A percentile compares a stretch with the other conserved stretches of the same genome.
Evolutionary conservation across 2,113 vertebrate species (phyloP).

Genomic region (Cryptomyrus ogoouensis): DNA sequence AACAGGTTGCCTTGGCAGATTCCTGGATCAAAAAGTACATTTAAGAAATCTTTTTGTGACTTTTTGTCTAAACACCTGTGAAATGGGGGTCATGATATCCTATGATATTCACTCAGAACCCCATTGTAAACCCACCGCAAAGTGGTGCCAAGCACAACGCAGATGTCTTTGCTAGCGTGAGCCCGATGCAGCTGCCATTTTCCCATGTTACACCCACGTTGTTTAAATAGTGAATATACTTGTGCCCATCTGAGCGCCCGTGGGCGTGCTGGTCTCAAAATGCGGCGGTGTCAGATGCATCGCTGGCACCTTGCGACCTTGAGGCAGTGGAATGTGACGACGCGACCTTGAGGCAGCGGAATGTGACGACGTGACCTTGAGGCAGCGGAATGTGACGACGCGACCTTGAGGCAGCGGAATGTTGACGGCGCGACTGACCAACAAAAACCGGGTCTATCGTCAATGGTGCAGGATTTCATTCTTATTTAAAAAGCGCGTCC

Average conservation of each 20-base stretch:
- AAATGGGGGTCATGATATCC: not conserved
- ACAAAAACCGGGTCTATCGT: too few species aligned
- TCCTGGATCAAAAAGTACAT: not conserved
- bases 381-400: too few species aligned
- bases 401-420: too few species aligned
- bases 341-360: too few species aligned
- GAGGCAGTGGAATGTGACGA: not conserved
- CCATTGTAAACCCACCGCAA: not conserved
- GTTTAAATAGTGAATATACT: not conserved
- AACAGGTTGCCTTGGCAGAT: not conserved
- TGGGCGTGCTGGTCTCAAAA: not conserved
- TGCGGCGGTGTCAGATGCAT: not conserved
- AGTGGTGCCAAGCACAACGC: not conserved
- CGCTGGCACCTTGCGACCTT: not conserved
- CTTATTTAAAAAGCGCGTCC: not conserved
- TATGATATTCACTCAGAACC: not conserved
- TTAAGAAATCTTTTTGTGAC: not conserved
- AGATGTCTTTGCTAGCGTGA: not conserved
- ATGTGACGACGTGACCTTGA: too few species aligned
- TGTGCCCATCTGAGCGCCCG: not conserved
- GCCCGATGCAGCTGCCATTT: not conserved
- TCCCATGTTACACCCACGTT: not conserved
- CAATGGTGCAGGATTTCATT: not conserved
- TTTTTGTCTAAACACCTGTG: not conserved
- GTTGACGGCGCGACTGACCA: too few species aligned